Conservation (phyloP, 2,888 invertebrate species). For the Plebejus argus region DNA sequence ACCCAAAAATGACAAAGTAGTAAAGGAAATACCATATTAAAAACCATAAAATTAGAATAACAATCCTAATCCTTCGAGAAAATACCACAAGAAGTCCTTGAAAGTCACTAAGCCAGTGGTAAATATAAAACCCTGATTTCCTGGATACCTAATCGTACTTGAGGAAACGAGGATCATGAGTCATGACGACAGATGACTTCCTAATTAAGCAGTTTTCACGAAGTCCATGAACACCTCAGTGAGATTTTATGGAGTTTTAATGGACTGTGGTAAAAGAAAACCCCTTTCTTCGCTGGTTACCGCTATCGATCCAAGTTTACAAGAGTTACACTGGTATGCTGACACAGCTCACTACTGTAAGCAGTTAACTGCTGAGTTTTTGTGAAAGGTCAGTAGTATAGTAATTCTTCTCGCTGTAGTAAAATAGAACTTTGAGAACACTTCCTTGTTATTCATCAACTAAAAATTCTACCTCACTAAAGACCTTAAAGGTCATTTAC, state of each 20-base stretch:
- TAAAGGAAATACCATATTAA: conserved; percentile 14
- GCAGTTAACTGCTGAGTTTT: too few species aligned
- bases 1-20: conserved; percentile 31
- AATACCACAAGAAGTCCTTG: conserved; percentile 62
- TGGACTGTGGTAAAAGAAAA: too few species aligned
- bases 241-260: too few species aligned
- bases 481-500: not conserved
- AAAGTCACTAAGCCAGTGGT: not conserved
- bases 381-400: too few species aligned
- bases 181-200: too few species aligned
- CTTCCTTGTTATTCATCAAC: not conserved
- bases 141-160: not conserved
- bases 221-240: too few species aligned
- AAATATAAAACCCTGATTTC: not conserved
- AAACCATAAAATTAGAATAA: conserved; percentile 40
- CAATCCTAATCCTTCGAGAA: conserved; percentile 53
- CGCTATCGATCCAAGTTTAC: too few species aligned
- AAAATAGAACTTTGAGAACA: not conserved
- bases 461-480: not conserved
- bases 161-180: too few species aligned
- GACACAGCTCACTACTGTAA: too few species aligned
- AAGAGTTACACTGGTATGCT: too few species aligned
- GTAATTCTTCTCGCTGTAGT: not conserved
- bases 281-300: too few species aligned
- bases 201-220: too few species aligned